Evolutionary conservation across 2,888 invertebrate genomes (phyloP).

Genomic region (Salticus scenicus): DNA sequence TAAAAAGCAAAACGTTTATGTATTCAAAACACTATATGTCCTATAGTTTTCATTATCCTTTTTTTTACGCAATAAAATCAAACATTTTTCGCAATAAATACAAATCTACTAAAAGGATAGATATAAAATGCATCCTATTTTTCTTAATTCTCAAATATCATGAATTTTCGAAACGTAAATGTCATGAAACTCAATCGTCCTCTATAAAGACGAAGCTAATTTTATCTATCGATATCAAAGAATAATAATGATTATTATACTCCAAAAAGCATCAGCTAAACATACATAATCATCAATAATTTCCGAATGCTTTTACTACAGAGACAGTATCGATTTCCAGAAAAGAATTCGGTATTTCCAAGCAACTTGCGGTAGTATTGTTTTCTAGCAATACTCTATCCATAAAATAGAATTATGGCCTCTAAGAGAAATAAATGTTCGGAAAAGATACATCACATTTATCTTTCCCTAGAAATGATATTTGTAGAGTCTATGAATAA

Average conservation of each 20-base stretch:
- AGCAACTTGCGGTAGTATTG: neutral
- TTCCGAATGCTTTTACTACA: neutral
- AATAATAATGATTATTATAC: neutral
- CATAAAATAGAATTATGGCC: conserved; percentile 6
- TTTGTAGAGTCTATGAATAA: conserved; percentile 6
- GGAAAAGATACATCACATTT: neutral
- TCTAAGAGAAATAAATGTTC: neutral
- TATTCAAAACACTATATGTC: no score
- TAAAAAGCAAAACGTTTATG: no score
- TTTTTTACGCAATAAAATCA: no score
- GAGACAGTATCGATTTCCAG: neutral
- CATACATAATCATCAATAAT: neutral
- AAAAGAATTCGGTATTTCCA: neutral
- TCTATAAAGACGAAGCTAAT: no score
- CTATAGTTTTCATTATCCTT: no score
- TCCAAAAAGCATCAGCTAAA: neutral
- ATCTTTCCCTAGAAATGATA: neutral
- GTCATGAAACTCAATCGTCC: no score
- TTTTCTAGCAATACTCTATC: conserved; percentile 1
- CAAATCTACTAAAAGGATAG: no score
- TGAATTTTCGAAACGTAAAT: no score
- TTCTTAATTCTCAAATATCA: no score
- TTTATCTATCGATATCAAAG: no score
- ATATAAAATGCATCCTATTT: no score
- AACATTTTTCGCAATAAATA: no score